A percentile compares a stretch with the other conserved stretches of the same genome.
Conservation (phyloP, 2,797 vertebrate genomes). For the Xenops minutus region DNA sequence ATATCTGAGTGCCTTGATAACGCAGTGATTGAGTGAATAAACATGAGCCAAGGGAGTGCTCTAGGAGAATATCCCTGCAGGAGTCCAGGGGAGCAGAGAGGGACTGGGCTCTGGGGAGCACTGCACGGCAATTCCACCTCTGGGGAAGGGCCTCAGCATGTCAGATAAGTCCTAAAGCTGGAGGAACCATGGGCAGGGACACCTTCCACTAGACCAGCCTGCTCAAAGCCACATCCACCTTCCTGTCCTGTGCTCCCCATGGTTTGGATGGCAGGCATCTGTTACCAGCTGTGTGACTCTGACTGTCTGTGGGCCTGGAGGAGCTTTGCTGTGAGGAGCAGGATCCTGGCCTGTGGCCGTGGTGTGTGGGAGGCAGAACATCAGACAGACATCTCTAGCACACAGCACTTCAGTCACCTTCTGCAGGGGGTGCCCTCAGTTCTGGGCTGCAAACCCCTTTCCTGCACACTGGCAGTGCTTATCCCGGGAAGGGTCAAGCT, state of each 20-base stretch:
- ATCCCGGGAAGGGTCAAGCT: neutral
- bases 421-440: neutral
- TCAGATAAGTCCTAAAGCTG: neutral
- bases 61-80: neutral
- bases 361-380: neutral
- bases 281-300: fast-evolving
- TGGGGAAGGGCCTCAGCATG: neutral
- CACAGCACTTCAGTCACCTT: fast-evolving
- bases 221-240: neutral
- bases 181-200: neutral
- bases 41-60: fast-evolving
- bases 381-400: neutral
- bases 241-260: neutral
- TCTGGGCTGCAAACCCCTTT: fast-evolving
- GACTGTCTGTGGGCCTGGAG: neutral
- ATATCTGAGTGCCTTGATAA: fast-evolving
- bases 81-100: neutral
- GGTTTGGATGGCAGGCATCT: neutral
- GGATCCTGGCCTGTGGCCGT: neutral
- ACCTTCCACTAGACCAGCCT: too few species aligned
- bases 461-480: neutral
- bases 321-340: neutral
- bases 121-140: neutral
- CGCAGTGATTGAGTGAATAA: fast-evolving
- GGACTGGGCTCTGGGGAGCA: neutral